Conservation (phyloP, 2,113 vertebrate genomes). For the Pterocles gutturalis region DNA sequence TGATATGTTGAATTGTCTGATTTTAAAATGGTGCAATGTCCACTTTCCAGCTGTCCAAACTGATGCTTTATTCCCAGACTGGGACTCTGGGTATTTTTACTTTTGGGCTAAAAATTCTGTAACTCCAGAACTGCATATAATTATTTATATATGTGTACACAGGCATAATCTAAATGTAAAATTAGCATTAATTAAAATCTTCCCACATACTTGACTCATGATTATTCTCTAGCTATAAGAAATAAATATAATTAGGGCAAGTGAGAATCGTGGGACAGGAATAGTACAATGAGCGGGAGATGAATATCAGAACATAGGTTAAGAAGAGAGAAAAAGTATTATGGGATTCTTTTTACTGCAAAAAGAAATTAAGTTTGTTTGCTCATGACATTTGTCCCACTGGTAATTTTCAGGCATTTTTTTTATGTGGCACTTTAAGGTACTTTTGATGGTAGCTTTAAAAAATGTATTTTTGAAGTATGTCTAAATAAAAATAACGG, state of each 20-base stretch:
- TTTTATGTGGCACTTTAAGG: background rate
- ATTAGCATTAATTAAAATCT: constrained; percentile 58
- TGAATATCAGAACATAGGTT: background rate
- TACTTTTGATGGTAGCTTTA: background rate
- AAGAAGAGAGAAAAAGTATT: background rate
- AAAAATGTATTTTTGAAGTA: background rate
- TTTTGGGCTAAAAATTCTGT: background rate
- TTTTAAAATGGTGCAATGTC: background rate
- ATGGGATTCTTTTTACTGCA: background rate
- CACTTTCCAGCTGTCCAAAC: background rate
- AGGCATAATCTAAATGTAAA: constrained; percentile 40
- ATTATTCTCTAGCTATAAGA: constrained; percentile 50
- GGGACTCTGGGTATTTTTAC: background rate
- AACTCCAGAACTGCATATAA: background rate
- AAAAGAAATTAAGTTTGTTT: background rate
- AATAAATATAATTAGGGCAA: constrained; percentile 58
- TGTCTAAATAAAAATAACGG: background rate
- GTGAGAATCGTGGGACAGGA: background rate
- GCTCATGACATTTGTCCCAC: background rate
- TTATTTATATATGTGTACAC: constrained; percentile 25
- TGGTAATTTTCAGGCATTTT: background rate
- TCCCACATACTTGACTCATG: constrained; percentile 34
- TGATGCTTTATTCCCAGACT: background rate
- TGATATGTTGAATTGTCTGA: background rate
- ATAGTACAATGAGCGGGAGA: constrained; percentile 16